Percentiles rank a stretch among this genome's conserved stretches.
Evolutionary conservation across 64 coral and sea anemone species (phyloP).

Genomic region (Astreopora myriophthalma): DNA sequence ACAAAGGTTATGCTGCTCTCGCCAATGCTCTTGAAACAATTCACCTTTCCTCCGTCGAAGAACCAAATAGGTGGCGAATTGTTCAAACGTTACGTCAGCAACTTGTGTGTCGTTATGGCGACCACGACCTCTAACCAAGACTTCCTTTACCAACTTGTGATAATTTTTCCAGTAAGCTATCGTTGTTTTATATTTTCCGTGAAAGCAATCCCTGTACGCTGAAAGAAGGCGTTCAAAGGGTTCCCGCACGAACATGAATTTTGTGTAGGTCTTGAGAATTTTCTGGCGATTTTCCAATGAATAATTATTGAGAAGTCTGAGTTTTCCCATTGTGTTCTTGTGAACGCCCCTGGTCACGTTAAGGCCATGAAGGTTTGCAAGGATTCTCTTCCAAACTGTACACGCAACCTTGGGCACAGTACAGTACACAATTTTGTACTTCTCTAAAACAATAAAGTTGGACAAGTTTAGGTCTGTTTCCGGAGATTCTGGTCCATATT

Average conservation of each 20-base stretch:
- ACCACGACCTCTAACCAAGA: neutral
- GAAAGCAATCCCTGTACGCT: slow-evolving; percentile 64
- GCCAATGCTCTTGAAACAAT: slow-evolving; percentile 72
- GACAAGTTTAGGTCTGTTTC: slow-evolving; percentile 37
- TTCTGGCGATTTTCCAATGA: slow-evolving; percentile 2
- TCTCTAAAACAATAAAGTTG: slow-evolving; percentile 60
- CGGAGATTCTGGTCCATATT: neutral
- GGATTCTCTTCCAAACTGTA: slow-evolving; percentile 58
- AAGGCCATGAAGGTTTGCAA: slow-evolving; percentile 33
- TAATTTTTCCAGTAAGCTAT: slow-evolving; percentile 4
- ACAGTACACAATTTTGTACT: slow-evolving; percentile 70
- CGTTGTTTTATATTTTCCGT: slow-evolving; percentile 16
- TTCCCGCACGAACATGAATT: slow-evolving; percentile 75
- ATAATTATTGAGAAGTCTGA: slow-evolving; percentile 62
- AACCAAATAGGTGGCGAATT: slow-evolving; percentile 72
- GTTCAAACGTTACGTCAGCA: slow-evolving; percentile 56
- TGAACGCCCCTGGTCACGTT: slow-evolving; percentile 14
- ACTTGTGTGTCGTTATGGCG: neutral
- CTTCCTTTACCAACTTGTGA: neutral
- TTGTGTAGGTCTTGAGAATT: slow-evolving; percentile 61
- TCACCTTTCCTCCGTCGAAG: slow-evolving; percentile 21
- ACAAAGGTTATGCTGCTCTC: slow-evolving; percentile 61
- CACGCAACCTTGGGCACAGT: slow-evolving; percentile 67
- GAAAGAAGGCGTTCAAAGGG: slow-evolving; percentile 72
- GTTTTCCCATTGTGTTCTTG: slow-evolving; percentile 40